phyloP scores from a whole-genome alignment of 2,888 invertebrate genomes.

The Rhaphigaster nebulosa region DNA sequence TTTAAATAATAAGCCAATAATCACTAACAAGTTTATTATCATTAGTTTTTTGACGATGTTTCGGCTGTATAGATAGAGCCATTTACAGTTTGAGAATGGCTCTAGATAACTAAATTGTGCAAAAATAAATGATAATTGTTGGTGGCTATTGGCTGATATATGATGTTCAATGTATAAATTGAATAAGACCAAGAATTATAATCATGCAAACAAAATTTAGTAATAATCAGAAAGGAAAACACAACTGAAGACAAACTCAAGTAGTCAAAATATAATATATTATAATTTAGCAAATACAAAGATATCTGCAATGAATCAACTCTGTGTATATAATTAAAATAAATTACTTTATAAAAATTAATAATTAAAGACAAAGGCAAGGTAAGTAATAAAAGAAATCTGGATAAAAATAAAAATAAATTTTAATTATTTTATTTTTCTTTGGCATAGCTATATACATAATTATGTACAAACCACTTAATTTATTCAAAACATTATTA shows the following conservation, averaged over 20 bases:
- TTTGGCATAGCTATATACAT: conserved; percentile 29
- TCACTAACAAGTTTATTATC: no score
- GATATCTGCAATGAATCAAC: not conserved
- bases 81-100: no score
- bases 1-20: no score
- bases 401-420: conserved; percentile 7
- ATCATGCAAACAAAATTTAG: not conserved
- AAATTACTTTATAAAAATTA: no score
- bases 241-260: not conserved
- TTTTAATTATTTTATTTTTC: not conserved
- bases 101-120: no score
- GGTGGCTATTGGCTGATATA: no score
- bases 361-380: not conserved
- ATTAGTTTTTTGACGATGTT: no score
- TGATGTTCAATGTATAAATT: not conserved
- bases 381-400: not conserved
- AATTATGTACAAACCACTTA: conserved; percentile 6
- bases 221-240: not conserved
- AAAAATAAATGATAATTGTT: no score
- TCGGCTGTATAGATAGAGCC: no score
- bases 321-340: no score
- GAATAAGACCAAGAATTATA: not conserved
- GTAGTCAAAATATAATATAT: no score
- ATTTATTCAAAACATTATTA: not conserved
- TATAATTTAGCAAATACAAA: not conserved